Evolutionary conservation across 2,888 invertebrate genomes (phyloP).

Genomic region (Uloborus plumipes): DNA sequence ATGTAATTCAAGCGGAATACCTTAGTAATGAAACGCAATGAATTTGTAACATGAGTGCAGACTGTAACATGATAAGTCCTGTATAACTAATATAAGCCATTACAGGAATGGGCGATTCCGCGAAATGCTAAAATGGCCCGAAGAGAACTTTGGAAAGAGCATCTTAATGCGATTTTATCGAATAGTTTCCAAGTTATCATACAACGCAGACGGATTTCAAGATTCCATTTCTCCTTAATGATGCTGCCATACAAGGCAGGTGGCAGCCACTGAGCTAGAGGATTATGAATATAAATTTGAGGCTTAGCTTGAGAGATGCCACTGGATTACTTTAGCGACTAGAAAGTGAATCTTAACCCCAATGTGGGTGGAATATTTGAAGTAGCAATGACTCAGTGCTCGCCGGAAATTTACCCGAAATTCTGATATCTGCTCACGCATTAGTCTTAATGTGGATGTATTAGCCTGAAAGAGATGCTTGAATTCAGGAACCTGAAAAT

Average conservation of each 20-base stretch:
- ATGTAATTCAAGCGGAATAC: too few species aligned
- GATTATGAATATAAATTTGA: constrained; percentile 59
- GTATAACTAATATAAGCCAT: constrained; percentile 17
- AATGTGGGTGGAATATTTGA: constrained; percentile 4
- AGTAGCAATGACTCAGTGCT: not conserved
- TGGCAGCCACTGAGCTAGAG: constrained; percentile 25
- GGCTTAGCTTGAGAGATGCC: constrained; percentile 40
- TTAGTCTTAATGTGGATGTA: constrained; percentile 33
- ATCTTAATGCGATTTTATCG: constrained; percentile 17
- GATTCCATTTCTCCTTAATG: constrained; percentile 35
- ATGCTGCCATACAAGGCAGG: constrained; percentile 15
- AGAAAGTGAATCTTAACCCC: constrained; percentile 32
- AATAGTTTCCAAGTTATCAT: not conserved
- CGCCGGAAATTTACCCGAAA: constrained; percentile 1
- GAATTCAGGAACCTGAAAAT: constrained; percentile 6
- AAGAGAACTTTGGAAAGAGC: constrained; percentile 13
- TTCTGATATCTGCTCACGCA: constrained; percentile 17
- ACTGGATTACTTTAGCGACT: constrained; percentile 36
- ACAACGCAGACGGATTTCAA: not conserved
- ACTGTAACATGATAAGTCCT: too few species aligned
- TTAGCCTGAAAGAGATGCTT: constrained; percentile 10
- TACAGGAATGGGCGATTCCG: constrained; percentile 22
- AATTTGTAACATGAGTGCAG: too few species aligned
- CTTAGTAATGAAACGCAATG: too few species aligned
- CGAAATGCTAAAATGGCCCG: not conserved